phyloP scores from a whole-genome alignment of 2,797 vertebrate genomes.

The Agapornis canus region DNA sequence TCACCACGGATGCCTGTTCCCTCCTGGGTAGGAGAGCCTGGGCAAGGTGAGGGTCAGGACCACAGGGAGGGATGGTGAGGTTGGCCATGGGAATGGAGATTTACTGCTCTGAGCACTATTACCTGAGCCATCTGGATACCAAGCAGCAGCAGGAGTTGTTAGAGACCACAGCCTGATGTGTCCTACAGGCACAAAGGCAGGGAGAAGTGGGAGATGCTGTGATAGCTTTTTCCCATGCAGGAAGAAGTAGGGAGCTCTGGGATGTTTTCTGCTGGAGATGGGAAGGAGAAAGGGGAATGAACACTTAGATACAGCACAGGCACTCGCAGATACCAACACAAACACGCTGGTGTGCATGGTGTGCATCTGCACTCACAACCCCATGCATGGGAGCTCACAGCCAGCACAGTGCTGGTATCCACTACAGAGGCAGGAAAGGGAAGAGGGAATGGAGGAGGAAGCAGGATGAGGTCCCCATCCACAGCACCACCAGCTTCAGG shows the following conservation, averaged over 20 bases:
- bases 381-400: fast-evolving
- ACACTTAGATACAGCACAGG: background rate
- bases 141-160: background rate
- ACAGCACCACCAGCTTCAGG: background rate
- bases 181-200: background rate
- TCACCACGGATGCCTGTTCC: background rate
- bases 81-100: slow-evolving; percentile 39
- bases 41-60: background rate
- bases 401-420: fast-evolving
- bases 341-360: fast-evolving
- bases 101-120: slow-evolving; percentile 37
- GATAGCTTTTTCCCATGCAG: background rate
- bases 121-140: slow-evolving; percentile 64
- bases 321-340: fast-evolving
- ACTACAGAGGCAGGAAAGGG: background rate
- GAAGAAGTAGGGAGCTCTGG: background rate
- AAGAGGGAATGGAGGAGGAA: background rate
- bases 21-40: background rate
- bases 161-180: background rate
- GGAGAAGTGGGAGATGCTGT: background rate
- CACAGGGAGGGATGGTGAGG: background rate
- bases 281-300: background rate
- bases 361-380: background rate
- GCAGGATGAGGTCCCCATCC: background rate
- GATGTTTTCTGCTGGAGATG: background rate